Conservation (phyloP, 37 sponge, comb jelly and placozoan genomes). For the Ephydatia muelleri region DNA sequence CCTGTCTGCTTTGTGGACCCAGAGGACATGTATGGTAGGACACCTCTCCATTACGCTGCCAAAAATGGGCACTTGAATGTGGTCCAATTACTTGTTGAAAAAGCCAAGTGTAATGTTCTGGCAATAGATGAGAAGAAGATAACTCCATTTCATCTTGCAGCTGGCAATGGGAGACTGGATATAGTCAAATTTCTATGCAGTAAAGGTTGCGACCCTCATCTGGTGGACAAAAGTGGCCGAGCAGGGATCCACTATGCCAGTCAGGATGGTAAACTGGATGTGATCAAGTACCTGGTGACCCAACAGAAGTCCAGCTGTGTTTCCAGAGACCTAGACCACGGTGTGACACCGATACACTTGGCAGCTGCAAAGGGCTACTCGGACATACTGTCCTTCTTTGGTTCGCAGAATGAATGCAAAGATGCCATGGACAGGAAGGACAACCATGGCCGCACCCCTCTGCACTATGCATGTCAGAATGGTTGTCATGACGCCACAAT, state of each 20-base stretch:
- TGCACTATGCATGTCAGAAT: constrained; percentile 71
- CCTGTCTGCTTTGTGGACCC: constrained; percentile 16
- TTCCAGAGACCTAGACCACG: constrained; percentile 3
- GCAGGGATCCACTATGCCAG: constrained; percentile 66
- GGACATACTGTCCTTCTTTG: constrained; percentile 33
- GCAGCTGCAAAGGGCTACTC: constrained; percentile 43
- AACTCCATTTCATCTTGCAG: constrained; percentile 78
- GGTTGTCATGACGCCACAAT: constrained; percentile 59
- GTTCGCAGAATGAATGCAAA: constrained; percentile 2
- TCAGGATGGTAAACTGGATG: constrained; percentile 67
- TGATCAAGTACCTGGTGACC: constrained; percentile 50
- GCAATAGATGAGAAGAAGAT: constrained; percentile 53
- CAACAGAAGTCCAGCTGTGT: neutral
- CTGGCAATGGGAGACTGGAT: constrained; percentile 52
- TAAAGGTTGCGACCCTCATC: neutral
- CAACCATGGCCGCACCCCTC: constrained; percentile 52
- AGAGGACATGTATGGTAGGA: constrained; percentile 1
- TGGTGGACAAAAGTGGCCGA: constrained; percentile 10
- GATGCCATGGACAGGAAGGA: constrained; percentile 33
- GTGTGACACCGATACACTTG: constrained; percentile 42
- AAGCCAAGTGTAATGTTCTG: constrained; percentile 19
- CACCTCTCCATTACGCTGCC: constrained; percentile 30
- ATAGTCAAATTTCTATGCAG: constrained; percentile 45
- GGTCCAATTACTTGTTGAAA: constrained; percentile 43
- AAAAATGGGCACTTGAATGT: constrained; percentile 57